phyloP scores from a whole-genome alignment of 2,797 vertebrate genomes.

The Mus minutoides region DNA sequence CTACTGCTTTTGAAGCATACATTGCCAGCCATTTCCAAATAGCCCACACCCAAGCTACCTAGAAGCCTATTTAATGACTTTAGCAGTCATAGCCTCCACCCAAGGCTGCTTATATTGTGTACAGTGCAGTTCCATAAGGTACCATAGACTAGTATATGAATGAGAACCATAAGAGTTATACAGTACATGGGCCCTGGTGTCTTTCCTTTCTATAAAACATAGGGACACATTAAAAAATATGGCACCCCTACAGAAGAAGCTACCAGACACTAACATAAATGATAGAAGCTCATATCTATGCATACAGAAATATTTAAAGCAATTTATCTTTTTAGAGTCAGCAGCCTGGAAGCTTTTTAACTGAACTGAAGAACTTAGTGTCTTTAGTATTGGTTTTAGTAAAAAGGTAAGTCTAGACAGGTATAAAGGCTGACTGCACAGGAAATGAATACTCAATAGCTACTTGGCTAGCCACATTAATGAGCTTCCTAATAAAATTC shows the following conservation, averaged over 20 bases:
- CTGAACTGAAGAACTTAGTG: slow-evolving; percentile 8
- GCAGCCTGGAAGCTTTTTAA: not conserved
- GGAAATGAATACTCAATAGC: slow-evolving; percentile 62
- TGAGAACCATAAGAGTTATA: not conserved
- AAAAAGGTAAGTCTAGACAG: slow-evolving; percentile 69
- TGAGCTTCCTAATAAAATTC: not conserved
- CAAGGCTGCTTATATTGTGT: not conserved
- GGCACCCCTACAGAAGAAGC: not conserved
- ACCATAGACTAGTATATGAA: not conserved
- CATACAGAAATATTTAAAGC: slow-evolving; percentile 36
- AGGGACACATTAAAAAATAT: not conserved
- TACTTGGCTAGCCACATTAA: slow-evolving; percentile 24
- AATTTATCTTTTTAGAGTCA: slow-evolving; percentile 7
- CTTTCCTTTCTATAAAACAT: not conserved
- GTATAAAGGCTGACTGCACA: slow-evolving; percentile 13
- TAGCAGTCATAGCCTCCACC: not conserved
- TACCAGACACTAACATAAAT: not conserved
- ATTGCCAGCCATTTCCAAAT: slow-evolving; percentile 10
- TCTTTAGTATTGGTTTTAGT: slow-evolving; percentile 48
- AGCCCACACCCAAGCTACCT: slow-evolving; percentile 18
- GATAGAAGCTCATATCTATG: not conserved
- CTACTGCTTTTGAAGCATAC: not conserved
- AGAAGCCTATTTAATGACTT: slow-evolving; percentile 8
- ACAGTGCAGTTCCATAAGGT: not conserved
- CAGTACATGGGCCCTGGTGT: not conserved